phyloP scores from a whole-genome alignment of 2,888 invertebrate species.

The Drosophila maculinotata region DNA sequence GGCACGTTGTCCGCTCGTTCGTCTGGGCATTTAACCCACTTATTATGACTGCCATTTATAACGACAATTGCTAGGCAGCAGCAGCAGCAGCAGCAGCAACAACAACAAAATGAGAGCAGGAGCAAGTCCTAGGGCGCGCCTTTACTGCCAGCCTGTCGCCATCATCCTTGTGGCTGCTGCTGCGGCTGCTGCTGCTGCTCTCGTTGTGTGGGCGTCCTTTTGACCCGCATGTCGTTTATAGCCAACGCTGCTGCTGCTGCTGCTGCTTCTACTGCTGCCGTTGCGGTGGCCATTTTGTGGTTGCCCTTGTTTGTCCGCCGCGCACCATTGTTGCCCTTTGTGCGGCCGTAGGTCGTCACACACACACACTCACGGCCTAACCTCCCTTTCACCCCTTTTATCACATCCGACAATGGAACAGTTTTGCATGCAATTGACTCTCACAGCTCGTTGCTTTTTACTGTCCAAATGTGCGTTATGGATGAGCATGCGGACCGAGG shows the following conservation, averaged over 20 bases:
- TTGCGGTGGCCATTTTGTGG: conserved; percentile 78
- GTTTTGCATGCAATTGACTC: conserved; percentile 82
- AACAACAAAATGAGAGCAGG: conserved; percentile 6
- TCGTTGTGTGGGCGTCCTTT: conserved; percentile 71
- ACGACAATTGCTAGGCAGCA: conserved; percentile 57
- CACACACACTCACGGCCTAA: conserved; percentile 45
- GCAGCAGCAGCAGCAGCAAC: conserved; percentile 17
- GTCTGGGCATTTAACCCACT: conserved; percentile 75
- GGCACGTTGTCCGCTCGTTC: conserved; percentile 5
- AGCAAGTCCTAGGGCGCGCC: conserved; percentile 24
- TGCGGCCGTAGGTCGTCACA: conserved; percentile 62
- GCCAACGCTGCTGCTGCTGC: conserved; percentile 40
- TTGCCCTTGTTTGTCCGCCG: conserved; percentile 64
- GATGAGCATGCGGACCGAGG: conserved; percentile 16
- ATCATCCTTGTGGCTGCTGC: conserved; percentile 36
- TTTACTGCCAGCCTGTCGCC: conserved; percentile 47
- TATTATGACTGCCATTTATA: conserved; percentile 79
- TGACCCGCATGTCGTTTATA: conserved; percentile 78
- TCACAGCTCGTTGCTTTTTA: conserved; percentile 80
- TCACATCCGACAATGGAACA: conserved; percentile 73
- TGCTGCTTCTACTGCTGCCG: conserved; percentile 46
- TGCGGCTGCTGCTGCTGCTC: conserved; percentile 7
- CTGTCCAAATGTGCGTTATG: conserved; percentile 54
- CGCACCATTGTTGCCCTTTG: conserved; percentile 53
- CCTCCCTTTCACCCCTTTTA: conserved; percentile 15